Evolutionary conservation across 1,140 invertebrate species (phyloP).

Genomic region (Calephelis nemesis): DNA sequence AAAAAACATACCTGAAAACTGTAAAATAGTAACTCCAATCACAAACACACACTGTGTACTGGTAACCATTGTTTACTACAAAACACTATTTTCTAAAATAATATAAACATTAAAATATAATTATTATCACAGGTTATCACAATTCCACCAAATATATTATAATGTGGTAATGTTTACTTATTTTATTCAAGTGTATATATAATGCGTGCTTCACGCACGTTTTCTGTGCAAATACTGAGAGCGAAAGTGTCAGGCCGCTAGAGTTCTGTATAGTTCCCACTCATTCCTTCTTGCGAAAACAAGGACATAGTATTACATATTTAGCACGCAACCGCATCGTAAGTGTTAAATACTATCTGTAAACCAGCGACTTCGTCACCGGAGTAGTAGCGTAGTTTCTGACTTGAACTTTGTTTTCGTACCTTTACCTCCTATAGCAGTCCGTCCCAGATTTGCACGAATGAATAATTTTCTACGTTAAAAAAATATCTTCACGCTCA

Average conservation of each 20-base stretch:
- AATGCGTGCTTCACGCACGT: slow-evolving; percentile 59
- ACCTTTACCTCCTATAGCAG: no score
- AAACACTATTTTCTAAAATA: background rate
- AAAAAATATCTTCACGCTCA: no score
- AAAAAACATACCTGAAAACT: slow-evolving; percentile 56
- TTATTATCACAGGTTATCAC: slow-evolving; percentile 22
- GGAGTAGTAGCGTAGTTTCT: no score
- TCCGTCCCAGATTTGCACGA: no score
- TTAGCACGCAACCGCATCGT: background rate
- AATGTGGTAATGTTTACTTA: background rate
- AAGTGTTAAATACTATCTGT: no score
- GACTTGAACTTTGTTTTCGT: no score
- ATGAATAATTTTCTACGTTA: no score
- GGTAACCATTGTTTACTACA: slow-evolving; percentile 47
- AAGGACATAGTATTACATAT: slow-evolving; percentile 20
- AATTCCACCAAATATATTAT: background rate
- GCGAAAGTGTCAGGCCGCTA: slow-evolving; percentile 44
- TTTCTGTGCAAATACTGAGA: slow-evolving; percentile 45
- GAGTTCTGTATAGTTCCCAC: slow-evolving; percentile 41
- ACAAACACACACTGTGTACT: slow-evolving; percentile 72
- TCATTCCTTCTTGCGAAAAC: slow-evolving; percentile 48
- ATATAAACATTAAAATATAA: background rate
- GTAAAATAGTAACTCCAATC: slow-evolving; percentile 74
- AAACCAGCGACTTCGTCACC: no score
- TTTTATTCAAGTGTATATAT: background rate